These are phyloP conservation scores for Karalla daura DNA, from an alignment of 2,797 vertebrate species.

Conservation along the genomic window DNA sequence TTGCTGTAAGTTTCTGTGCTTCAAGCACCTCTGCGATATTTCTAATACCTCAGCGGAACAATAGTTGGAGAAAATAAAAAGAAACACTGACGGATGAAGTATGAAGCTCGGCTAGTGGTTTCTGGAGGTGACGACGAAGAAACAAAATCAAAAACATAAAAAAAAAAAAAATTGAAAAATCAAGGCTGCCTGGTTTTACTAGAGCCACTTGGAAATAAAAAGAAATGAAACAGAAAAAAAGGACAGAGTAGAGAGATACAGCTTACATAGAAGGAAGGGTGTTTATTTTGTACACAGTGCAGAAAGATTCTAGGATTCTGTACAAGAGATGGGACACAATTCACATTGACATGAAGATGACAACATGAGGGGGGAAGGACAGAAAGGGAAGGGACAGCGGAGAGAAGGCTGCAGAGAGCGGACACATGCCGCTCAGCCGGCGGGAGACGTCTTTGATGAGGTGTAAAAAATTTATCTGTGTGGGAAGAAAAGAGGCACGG, in stretches of 20 bases:
- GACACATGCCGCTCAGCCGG: slow-evolving; percentile 86
- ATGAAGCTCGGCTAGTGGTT: slow-evolving; percentile 22
- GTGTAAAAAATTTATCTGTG: slow-evolving; percentile 97
- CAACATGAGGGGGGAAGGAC: slow-evolving; percentile 68
- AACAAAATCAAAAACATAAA: slow-evolving; percentile 54
- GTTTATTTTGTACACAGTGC: slow-evolving; percentile 95
- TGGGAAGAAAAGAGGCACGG: slow-evolving; percentile 81
- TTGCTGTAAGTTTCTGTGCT: slow-evolving; percentile 33
- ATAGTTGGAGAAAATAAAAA: slow-evolving; percentile 38
- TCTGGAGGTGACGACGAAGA: slow-evolving; percentile 48
- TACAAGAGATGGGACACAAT: slow-evolving; percentile 88
- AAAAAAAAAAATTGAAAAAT: too few species aligned
- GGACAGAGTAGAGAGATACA: slow-evolving; percentile 80
- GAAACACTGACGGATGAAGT: slow-evolving; percentile 25
- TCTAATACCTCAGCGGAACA: slow-evolving; percentile 39
- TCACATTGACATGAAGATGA: slow-evolving; percentile 66
- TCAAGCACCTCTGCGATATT: slow-evolving; percentile 29
- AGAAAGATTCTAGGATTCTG: slow-evolving; percentile 88
- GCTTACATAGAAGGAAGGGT: slow-evolving; percentile 85
- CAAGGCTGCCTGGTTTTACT: slow-evolving; percentile 71
- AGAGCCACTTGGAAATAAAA: slow-evolving; percentile 70
- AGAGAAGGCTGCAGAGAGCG: slow-evolving; percentile 87
- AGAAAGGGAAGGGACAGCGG: slow-evolving; percentile 66
- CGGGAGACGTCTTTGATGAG: slow-evolving; percentile 89
- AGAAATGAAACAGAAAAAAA: slow-evolving; percentile 63